A percentile compares a stretch with the other conserved stretches of the same genome.
phyloP scores from a whole-genome alignment of 1,140 invertebrate species.

The Trichonephila inaurata region DNA sequence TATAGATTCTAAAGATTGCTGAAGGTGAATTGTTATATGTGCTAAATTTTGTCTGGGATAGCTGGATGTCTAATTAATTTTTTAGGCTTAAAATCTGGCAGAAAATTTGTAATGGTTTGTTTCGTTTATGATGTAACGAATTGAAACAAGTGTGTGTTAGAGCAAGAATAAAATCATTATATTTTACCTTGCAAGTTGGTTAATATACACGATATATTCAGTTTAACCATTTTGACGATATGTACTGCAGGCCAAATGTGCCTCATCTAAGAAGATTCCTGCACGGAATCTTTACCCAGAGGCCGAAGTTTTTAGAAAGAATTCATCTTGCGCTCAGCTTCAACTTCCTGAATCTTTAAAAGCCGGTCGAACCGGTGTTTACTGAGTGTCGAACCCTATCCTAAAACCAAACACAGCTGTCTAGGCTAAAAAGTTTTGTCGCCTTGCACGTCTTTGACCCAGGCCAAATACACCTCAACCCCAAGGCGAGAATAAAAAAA shows the following conservation, averaged over 20 bases:
- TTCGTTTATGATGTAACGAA: background rate
- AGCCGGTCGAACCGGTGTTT: conserved; percentile 73
- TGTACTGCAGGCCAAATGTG: conserved; percentile 1
- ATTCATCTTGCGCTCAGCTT: background rate
- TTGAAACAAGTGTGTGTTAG: background rate
- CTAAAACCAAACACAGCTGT: conserved; percentile 76
- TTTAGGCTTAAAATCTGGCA: no score
- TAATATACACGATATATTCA: background rate
- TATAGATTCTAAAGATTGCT: no score
- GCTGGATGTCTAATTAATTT: no score
- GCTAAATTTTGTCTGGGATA: no score
- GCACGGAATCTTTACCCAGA: conserved; percentile 57
- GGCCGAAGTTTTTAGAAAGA: conserved; percentile 50
- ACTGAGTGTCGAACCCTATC: conserved; percentile 60
- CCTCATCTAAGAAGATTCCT: conserved; percentile 36
- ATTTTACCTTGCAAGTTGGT: background rate
- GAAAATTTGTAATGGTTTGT: no score
- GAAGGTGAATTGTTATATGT: no score
- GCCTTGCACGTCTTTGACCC: conserved; percentile 66
- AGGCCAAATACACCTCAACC: conserved; percentile 48
- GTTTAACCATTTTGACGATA: background rate
- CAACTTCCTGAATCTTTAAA: conserved; percentile 58
- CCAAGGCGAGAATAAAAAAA: conserved; percentile 39
- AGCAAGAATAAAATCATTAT: background rate
- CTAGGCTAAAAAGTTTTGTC: conserved; percentile 68